These are phyloP conservation scores for Leptinotarsa lineolata DNA, from an alignment of 1,140 invertebrate species.

Conservation along the genomic window DNA sequence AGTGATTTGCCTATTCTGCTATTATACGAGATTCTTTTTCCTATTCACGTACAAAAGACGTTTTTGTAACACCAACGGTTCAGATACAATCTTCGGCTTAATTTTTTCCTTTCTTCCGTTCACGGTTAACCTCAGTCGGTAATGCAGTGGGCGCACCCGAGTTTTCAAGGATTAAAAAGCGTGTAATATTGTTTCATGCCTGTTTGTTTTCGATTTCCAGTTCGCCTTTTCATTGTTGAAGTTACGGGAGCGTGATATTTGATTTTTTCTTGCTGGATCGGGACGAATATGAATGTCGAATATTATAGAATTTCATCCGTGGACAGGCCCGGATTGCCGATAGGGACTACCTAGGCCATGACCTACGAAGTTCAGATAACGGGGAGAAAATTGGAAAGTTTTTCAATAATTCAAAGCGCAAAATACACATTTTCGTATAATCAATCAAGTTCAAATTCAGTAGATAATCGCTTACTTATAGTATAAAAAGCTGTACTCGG, in stretches of 20 bases:
- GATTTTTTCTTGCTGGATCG: constrained; percentile 11
- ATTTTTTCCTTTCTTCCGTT: constrained; percentile 33
- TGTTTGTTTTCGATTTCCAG: constrained; percentile 41
- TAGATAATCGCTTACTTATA: too few relatives aligned
- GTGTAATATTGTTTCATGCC: constrained; percentile 50
- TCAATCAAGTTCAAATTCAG: too few relatives aligned
- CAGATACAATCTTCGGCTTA: constrained; percentile 34
- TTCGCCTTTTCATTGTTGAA: constrained; percentile 32
- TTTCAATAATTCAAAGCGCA: too few relatives aligned
- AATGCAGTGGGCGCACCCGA: constrained; percentile 31
- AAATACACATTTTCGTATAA: too few relatives aligned
- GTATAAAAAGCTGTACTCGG: too few relatives aligned
- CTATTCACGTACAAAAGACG: constrained; percentile 33
- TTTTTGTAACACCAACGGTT: constrained; percentile 29
- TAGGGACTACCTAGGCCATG: too few relatives aligned
- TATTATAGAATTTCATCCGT: background rate
- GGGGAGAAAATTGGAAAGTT: too few relatives aligned
- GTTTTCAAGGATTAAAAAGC: constrained; percentile 44
- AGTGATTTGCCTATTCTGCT: constrained; percentile 44
- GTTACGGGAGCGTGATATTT: constrained; percentile 20
- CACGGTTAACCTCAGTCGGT: constrained; percentile 39
- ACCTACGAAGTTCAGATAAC: too few relatives aligned
- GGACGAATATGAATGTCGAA: background rate
- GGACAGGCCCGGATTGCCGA: too few relatives aligned
- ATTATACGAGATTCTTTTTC: constrained; percentile 34